Percentiles rank a stretch among this genome's conserved stretches.
These are phyloP conservation scores for Synergus japonicus DNA, from an alignment of 2,888 invertebrate genomes.

Conservation along the genomic window DNA sequence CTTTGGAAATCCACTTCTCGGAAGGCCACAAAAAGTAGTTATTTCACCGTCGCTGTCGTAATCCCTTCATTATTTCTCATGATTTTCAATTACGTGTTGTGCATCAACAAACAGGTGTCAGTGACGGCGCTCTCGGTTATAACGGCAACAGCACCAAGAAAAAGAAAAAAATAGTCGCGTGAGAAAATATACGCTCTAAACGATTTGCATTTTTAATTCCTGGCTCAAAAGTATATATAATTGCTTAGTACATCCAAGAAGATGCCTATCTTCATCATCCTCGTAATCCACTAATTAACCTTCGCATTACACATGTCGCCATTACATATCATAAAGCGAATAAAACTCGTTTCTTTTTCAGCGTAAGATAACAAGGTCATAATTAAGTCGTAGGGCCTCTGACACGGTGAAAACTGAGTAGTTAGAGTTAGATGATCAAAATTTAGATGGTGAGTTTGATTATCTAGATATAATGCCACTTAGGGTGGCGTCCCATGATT, in stretches of 20 bases:
- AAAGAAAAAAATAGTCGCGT: not conserved
- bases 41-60: slow-evolving; percentile 19
- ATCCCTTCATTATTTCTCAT: slow-evolving; percentile 35
- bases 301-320: slow-evolving; percentile 22
- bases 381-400: not conserved
- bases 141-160: not conserved
- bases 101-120: slow-evolving; percentile 38
- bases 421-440: too few relatives aligned
- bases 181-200: slow-evolving; percentile 14
- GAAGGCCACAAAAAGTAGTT: slow-evolving; percentile 5
- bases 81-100: slow-evolving; percentile 38
- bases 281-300: slow-evolving; percentile 40
- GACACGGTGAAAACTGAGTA: too few relatives aligned
- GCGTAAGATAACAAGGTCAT: slow-evolving; percentile 3
- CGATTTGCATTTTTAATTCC: slow-evolving; percentile 35
- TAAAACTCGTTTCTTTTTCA: not conserved
- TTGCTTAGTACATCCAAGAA: slow-evolving; percentile 2
- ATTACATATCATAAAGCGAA: not conserved
- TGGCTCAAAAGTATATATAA: slow-evolving; percentile 1
- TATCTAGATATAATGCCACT: too few relatives aligned
- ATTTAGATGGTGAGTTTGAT: too few relatives aligned
- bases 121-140: not conserved
- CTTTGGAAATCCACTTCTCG: not conserved
- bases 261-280: slow-evolving; percentile 27
- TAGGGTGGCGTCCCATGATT: too few relatives aligned